Evolutionary conservation across 2,888 invertebrate species (phyloP), one percentile per base, ranked within the genome.

Genomic region (Oligia strigilis): DNA sequence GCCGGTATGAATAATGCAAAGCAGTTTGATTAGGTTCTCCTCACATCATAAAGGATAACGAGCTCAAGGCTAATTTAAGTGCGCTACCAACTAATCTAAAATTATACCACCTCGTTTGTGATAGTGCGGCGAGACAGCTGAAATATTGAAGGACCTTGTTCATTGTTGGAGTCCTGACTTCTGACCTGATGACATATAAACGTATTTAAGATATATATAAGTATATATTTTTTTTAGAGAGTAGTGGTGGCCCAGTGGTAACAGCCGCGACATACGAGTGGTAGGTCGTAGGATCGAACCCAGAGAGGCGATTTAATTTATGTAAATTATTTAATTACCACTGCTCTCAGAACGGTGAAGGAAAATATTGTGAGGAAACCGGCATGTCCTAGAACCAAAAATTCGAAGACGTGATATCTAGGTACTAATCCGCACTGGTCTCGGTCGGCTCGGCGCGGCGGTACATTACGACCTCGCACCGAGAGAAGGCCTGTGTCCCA

Each of bases 81-180:
- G 72, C 29, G 62, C 65, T 67, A 73, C 67, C 58, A 83, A 89
- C 86, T 77, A 83, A 82, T 81, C 75, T 77, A 77, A 89, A 87
- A 83, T 85, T 78, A 81, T 87, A 75, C 70, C 78, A 88, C 73
- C 73, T 78, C 69, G 67, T 85, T 87, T 74, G 69, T 65, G 74
- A 70, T 67, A 80, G 62, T 52, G 70, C 49, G 60, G 64, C n/a
- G 67, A 81, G 72, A 72, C 69, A 73, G 60, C 36, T 89, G 66
- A 87, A 89, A 85, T 85, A 85, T 89, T 85, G 67, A 89, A 80
- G 52, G 49, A 66, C 70, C 72, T 78, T 46, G 69, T 74, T 60
- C 70, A 69, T 78, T 46, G 69, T 74, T 60, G 23, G n/a, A 73
- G n/a, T 14, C 9, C 49, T 14, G n/a, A 36, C 29, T 58, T 70